Evolutionary conservation across 2,888 invertebrate species (phyloP), one percentile per base, ranked within the genome.

Genomic region (Deroplatys truncata): DNA sequence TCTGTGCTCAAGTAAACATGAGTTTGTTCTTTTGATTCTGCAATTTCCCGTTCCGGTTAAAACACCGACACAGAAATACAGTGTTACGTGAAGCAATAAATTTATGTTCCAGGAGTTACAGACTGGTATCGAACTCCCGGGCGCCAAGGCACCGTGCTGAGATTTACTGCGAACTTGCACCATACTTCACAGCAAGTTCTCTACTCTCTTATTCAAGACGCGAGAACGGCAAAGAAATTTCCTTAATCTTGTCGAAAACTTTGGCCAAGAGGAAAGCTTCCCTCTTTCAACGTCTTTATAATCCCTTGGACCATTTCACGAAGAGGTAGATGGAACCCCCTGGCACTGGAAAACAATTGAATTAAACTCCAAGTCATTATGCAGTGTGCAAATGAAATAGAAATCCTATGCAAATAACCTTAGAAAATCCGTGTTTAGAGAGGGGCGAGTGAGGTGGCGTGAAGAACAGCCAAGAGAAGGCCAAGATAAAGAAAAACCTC

Each of bases 301-400:
- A 85, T 88, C 88, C 89, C 88, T 88, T 49, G 82, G 84, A 88
- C 49, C 84, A 31, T 49, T 84, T 56, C 84, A 25, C 43, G 13
- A 31, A 56, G 56, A 56, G 49, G 29, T 88, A 85, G 35, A 82
- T 28, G 35, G 82, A 88, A 82, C 88, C 90, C 85, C 88, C 88
- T 82, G 83, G 88, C 90, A 89, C 90, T 88, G 93, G 92, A 93
- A 93, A 93, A 93, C 94, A 94, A 94, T 94, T 94, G 94, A 94
- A 94, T 94, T 94, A 93, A 94, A 94, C 93, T 93, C 93, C 93
- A 93, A 88, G 86, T 90, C 91, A 91, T 94, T 94, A 94, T 94
- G 94, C 94, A 93, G 93, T 94, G 94, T 94, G 94, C 93, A 94
- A 94, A 94, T 94, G 94, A 94, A 94, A 94, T 94, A 94, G 94